Conservation (phyloP, 1,140 invertebrate genomes). For the Eueides isabella region DNA sequence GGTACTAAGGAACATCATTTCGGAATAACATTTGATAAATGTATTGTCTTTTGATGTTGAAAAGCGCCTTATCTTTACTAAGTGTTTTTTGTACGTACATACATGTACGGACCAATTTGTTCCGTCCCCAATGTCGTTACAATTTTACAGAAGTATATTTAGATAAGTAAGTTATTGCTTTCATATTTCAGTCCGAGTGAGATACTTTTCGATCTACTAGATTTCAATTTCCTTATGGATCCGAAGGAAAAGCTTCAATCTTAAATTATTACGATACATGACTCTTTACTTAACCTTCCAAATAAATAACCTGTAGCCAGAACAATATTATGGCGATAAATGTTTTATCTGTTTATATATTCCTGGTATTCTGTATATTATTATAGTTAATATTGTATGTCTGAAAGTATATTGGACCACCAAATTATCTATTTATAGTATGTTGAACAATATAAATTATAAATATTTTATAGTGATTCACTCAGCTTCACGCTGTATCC, state of each 20-base stretch:
- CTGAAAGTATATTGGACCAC: too few relatives aligned
- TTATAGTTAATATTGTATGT: background rate
- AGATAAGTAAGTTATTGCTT: conserved; percentile 22
- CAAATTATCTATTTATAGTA: too few relatives aligned
- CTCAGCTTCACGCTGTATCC: too few relatives aligned
- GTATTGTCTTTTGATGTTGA: conserved; percentile 37
- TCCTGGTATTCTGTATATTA: background rate
- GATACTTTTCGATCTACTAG: conserved; percentile 25
- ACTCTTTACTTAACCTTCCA: background rate
- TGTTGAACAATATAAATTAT: too few relatives aligned
- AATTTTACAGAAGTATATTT: conserved; percentile 22
- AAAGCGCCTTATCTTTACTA: conserved; percentile 38
- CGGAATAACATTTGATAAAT: conserved; percentile 24
- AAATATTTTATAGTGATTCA: too few relatives aligned
- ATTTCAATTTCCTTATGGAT: conserved; percentile 24
- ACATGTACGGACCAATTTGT: conserved; percentile 19
- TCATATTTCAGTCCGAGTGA: conserved; percentile 20
- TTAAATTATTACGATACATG: background rate
- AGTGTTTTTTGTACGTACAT: conserved; percentile 37
- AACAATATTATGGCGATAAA: too few relatives aligned
- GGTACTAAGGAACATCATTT: conserved; percentile 20
- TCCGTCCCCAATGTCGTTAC: conserved; percentile 8
- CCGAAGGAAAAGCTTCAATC: background rate
- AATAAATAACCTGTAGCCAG: background rate
- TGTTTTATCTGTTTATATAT: too few relatives aligned